Evolutionary conservation across 2,797 vertebrate species (phyloP).

Genomic region (Phyllotis vaccarum): DNA sequence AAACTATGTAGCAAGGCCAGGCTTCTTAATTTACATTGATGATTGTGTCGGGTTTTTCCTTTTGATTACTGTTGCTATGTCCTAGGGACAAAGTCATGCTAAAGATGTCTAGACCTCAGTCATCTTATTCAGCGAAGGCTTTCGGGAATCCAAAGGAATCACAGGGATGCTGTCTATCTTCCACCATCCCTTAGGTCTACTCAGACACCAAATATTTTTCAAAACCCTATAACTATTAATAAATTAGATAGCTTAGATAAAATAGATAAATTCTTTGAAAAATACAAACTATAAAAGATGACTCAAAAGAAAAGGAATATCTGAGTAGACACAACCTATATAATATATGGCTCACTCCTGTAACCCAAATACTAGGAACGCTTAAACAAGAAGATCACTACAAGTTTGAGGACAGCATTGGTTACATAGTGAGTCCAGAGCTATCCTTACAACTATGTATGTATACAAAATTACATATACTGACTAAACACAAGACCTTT

Average conservation of each 20-base stretch:
- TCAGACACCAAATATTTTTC: conserved; percentile 24
- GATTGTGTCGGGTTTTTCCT: background rate
- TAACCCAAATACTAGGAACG: background rate
- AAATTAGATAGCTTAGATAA: background rate
- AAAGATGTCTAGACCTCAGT: conserved; percentile 8
- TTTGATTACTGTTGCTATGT: background rate
- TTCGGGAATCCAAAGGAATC: background rate
- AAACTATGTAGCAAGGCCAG: background rate
- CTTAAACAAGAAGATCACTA: background rate
- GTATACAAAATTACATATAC: background rate
- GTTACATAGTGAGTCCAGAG: background rate
- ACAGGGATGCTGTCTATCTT: conserved; percentile 2
- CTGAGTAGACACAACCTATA: background rate
- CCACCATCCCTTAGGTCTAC: background rate
- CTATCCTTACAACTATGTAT: background rate
- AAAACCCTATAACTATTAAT: background rate
- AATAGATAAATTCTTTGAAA: conserved; percentile 27
- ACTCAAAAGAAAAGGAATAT: conserved; percentile 24
- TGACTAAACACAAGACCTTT: conserved; percentile 4
- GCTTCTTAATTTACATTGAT: conserved; percentile 29
- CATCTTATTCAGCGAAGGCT: background rate
- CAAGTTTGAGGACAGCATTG: background rate
- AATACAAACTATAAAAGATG: conserved; percentile 8
- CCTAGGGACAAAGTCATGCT: background rate
- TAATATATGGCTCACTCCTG: background rate